Percentiles rank a stretch among this genome's conserved stretches.
Evolutionary conservation across 2,888 invertebrate species (phyloP).

Genomic region (Epinotia demarniana): DNA sequence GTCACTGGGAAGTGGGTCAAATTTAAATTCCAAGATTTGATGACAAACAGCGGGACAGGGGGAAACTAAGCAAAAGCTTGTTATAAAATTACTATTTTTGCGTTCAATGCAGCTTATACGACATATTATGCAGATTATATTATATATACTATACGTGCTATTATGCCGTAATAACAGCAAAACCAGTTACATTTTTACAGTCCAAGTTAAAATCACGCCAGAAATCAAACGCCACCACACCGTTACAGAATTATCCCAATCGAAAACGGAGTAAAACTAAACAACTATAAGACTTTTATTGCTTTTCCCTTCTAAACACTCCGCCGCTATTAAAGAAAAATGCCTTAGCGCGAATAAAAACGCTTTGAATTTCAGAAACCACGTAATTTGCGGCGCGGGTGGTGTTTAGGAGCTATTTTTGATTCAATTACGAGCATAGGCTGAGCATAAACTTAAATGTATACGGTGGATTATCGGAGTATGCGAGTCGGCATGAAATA

Average conservation of each 20-base stretch:
- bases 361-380: conserved; percentile 33
- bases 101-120: background rate
- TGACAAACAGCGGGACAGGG: no score
- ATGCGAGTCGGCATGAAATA: background rate
- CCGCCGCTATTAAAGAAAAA: conserved; percentile 26
- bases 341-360: conserved; percentile 38
- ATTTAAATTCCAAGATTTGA: no score
- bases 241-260: background rate
- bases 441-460: conserved; percentile 31
- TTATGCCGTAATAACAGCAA: background rate
- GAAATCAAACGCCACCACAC: background rate
- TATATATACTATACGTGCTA: background rate
- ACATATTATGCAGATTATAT: no score
- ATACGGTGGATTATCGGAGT: conserved; percentile 7
- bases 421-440: conserved; percentile 35
- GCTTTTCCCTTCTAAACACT: background rate
- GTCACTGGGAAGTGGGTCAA: no score
- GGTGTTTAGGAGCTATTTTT: conserved; percentile 42
- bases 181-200: background rate
- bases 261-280: background rate
- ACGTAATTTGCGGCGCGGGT: conserved; percentile 27
- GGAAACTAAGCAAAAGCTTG: no score
- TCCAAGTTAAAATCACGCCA: background rate
- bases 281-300: background rate
- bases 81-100: background rate